phyloP scores from a whole-genome alignment of 2,113 vertebrate species.

The Rissa tridactyla region DNA sequence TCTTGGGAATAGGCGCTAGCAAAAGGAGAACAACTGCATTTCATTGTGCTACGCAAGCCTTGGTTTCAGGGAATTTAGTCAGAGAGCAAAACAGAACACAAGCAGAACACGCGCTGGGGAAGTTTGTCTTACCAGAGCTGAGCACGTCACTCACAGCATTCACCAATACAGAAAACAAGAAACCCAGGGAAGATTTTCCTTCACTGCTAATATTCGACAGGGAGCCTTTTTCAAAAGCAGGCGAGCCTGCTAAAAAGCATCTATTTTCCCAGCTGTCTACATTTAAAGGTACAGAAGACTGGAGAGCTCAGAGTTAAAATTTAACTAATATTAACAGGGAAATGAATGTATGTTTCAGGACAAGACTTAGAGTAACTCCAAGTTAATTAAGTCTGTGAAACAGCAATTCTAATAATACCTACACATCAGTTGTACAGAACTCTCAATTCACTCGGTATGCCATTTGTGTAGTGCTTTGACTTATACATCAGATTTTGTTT shows the following conservation, averaged over 20 bases:
- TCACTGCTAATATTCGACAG: background rate
- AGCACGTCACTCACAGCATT: background rate
- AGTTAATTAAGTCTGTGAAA: background rate
- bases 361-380: background rate
- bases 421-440: background rate
- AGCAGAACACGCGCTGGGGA: background rate
- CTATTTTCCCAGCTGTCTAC: background rate
- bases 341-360: background rate
- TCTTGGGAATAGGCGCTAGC: background rate
- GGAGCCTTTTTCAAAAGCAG: background rate
- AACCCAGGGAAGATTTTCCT: background rate
- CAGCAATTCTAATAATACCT: background rate
- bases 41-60: background rate
- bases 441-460: background rate
- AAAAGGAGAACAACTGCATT: background rate
- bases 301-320: background rate
- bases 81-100: background rate
- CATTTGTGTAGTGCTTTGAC: background rate
- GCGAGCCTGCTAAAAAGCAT: background rate
- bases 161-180: background rate
- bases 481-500: background rate
- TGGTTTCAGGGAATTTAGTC: background rate
- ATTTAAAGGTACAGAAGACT: background rate
- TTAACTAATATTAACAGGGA: background rate
- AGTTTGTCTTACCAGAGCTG: background rate